Percentiles rank a stretch among this genome's conserved stretches.
Conservation (phyloP, 2,888 invertebrate genomes). For the Temnothorax ravouxi region DNA sequence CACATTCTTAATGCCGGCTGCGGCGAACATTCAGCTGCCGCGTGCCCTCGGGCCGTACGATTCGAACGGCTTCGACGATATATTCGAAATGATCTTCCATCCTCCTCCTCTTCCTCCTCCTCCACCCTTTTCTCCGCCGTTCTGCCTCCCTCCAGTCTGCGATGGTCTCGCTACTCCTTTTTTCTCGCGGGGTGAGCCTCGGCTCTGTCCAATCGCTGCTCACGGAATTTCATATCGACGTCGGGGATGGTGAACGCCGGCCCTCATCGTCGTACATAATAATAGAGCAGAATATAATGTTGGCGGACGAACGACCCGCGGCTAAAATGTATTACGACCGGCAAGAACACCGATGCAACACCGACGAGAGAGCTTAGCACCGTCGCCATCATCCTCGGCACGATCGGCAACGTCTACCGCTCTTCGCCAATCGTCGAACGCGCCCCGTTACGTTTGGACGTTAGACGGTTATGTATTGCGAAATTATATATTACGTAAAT, state of each 20-base stretch:
- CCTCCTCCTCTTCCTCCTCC: slow-evolving; percentile 21
- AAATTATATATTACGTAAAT: slow-evolving; percentile 49
- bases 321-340: slow-evolving; percentile 75
- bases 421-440: slow-evolving; percentile 18
- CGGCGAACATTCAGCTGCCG: slow-evolving; percentile 64
- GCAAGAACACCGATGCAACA: slow-evolving; percentile 38
- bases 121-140: no score
- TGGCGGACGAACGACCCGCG: slow-evolving; percentile 72
- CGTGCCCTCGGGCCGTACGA: slow-evolving; percentile 61
- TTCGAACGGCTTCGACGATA: slow-evolving; percentile 65
- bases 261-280: slow-evolving; percentile 71
- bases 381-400: slow-evolving; percentile 53
- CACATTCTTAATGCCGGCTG: slow-evolving; percentile 65
- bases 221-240: slow-evolving; percentile 72
- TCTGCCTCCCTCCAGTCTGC: slow-evolving; percentile 11
- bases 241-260: slow-evolving; percentile 63
- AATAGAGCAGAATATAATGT: slow-evolving; percentile 74
- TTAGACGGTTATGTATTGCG: slow-evolving; percentile 25
- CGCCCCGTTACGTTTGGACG: slow-evolving; percentile 20
- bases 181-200: slow-evolving; percentile 37
- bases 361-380: slow-evolving; percentile 33
- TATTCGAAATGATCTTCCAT: slow-evolving; percentile 58
- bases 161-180: slow-evolving; percentile 31
- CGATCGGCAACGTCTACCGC: slow-evolving; percentile 39
- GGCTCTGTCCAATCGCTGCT: slow-evolving; percentile 68